A percentile compares a stretch with the other conserved stretches of the same genome.
Conservation (phyloP, 2,113 vertebrate genomes). For the Notothenia rossii region DNA sequence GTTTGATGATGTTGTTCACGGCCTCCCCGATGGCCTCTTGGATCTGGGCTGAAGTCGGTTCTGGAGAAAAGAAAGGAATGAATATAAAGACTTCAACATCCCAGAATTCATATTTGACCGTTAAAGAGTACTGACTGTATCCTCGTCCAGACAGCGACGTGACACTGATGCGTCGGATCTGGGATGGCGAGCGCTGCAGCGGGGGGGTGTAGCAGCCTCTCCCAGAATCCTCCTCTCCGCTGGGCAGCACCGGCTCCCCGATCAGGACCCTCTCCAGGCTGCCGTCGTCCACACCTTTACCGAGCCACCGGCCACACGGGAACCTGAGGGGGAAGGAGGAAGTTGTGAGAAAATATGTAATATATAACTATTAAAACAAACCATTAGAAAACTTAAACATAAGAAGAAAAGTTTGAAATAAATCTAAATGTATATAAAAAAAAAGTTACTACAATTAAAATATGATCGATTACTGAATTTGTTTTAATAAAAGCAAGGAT, state of each 20-base stretch:
- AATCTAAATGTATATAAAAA: no score
- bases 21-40: constrained; percentile 94
- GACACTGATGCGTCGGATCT: constrained; percentile 87
- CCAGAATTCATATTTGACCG: not conserved
- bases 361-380: no score
- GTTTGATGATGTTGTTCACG: constrained; percentile 94
- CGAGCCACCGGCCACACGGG: constrained; percentile 94
- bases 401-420: no score
- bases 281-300: constrained; percentile 92
- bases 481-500: no score
- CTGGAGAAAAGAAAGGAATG: constrained; percentile 72
- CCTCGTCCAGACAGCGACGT: constrained; percentile 87
- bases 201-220: constrained; percentile 91
- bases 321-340: constrained; percentile 82
- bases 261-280: constrained; percentile 94
- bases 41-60: constrained; percentile 91
- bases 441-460: no score
- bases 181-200: constrained; percentile 90
- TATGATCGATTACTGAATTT: no score
- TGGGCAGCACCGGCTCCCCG: constrained; percentile 87
- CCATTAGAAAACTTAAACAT: no score
- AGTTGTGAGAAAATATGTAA: no score
- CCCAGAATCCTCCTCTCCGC: constrained; percentile 85
- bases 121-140: constrained; percentile 82
- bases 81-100: not conserved